These are phyloP conservation scores for Carassius carassius DNA, from an alignment of 2,113 vertebrate species.

Conservation along the genomic window DNA sequence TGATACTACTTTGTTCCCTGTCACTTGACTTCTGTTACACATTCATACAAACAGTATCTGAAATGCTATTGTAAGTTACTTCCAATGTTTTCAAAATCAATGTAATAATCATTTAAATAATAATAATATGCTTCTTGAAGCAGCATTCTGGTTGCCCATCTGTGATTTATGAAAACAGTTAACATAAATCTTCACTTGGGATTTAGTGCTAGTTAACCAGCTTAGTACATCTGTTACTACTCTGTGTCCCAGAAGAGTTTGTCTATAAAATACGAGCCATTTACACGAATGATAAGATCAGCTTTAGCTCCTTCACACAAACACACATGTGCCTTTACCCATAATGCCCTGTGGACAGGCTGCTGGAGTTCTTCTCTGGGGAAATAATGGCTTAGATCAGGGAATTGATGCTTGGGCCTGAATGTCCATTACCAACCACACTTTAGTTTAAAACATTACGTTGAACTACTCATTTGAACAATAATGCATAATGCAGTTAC, in stretches of 20 bases:
- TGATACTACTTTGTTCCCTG: too few species aligned
- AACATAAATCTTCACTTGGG: conserved; percentile 39
- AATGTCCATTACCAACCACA: conserved; percentile 5
- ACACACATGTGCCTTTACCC: conserved; percentile 14
- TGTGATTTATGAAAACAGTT: conserved; percentile 32
- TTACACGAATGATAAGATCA: conserved; percentile 7
- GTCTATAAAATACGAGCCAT: background rate
- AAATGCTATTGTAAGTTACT: background rate
- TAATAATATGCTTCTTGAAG: conserved; percentile 8
- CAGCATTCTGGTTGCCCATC: conserved; percentile 38
- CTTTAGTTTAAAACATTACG: conserved; percentile 16
- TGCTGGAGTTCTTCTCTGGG: background rate
- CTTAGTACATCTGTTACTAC: conserved; percentile 16
- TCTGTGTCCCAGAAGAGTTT: background rate
- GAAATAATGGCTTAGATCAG: conserved; percentile 5
- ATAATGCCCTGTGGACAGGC: background rate
- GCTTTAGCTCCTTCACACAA: conserved; percentile 10
- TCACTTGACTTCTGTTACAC: too few species aligned
- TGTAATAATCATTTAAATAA: background rate
- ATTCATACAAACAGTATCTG: too few species aligned
- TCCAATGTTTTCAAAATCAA: background rate
- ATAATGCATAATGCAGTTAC: conserved; percentile 11
- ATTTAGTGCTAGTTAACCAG: conserved; percentile 34
- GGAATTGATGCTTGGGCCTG: background rate
- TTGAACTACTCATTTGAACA: conserved; percentile 27